These are phyloP conservation scores for Oophaga sylvatica DNA, from an alignment of 2,797 vertebrate genomes.

Conservation along the genomic window DNA sequence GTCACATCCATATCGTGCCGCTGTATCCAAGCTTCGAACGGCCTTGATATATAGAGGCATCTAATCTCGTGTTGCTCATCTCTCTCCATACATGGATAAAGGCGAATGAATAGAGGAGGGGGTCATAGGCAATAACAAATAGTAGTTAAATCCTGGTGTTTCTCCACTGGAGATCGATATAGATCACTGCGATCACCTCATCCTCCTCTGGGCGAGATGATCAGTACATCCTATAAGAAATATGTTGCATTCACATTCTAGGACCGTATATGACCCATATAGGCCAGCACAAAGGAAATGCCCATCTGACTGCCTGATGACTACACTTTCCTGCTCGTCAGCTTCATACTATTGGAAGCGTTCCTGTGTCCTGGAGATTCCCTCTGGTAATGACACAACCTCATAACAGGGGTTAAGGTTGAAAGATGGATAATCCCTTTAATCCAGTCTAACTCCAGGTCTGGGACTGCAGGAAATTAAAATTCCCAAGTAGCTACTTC, in stretches of 20 bases:
- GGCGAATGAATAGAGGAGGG: slow-evolving; percentile 16
- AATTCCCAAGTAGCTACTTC: neutral
- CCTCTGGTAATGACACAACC: neutral
- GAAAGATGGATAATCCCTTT: neutral
- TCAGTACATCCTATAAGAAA: too few relatives aligned
- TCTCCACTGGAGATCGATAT: neutral
- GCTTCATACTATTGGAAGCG: neutral
- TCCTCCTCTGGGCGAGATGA: neutral
- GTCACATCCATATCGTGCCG: neutral
- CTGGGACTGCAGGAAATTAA: neutral
- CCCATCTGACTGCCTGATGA: neutral
- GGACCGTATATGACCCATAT: too few relatives aligned
- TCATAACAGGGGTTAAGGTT: neutral
- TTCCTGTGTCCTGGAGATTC: neutral
- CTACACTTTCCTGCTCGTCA: neutral
- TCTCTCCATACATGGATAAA: slow-evolving; percentile 28
- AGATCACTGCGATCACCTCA: slow-evolving; percentile 1
- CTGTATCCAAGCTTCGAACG: slow-evolving; percentile 8
- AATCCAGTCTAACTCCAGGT: neutral
- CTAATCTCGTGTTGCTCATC: slow-evolving; percentile 15
- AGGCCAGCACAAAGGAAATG: too few relatives aligned
- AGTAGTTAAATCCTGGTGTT: neutral
- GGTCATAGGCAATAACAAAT: slow-evolving; percentile 40
- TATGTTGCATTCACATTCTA: too few relatives aligned
- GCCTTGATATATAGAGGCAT: slow-evolving; percentile 43